These are phyloP conservation scores for Toxostoma redivivum DNA, from an alignment of 2,113 vertebrate species.

Conservation along the genomic window DNA sequence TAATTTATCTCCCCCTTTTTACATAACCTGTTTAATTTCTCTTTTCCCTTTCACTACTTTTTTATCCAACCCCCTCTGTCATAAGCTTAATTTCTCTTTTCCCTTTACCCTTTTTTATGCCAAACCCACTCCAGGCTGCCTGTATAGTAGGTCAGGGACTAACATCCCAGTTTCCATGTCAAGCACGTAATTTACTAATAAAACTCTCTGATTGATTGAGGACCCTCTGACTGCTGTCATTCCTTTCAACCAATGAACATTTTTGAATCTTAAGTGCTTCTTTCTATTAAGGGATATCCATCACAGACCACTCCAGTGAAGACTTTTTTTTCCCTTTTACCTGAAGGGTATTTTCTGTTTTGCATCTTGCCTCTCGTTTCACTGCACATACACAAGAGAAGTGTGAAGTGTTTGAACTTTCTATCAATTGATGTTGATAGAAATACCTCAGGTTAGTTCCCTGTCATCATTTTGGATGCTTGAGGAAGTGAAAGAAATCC, in stretches of 20 bases:
- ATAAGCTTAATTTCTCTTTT: too few relatives aligned
- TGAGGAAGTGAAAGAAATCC: background rate
- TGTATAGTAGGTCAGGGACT: background rate
- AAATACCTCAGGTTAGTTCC: background rate
- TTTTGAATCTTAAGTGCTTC: background rate
- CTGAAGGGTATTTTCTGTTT: background rate
- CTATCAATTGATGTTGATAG: background rate
- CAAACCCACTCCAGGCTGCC: too few relatives aligned
- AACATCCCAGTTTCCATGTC: background rate
- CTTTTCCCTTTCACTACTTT: too few relatives aligned
- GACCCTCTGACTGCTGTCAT: background rate
- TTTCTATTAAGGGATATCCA: background rate
- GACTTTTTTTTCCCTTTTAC: background rate
- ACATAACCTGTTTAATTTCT: too few relatives aligned
- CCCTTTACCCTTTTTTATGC: too few relatives aligned
- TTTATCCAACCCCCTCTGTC: too few relatives aligned
- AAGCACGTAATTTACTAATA: background rate
- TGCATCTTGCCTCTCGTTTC: background rate
- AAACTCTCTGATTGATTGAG: background rate
- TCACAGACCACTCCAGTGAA: background rate
- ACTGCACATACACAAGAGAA: background rate
- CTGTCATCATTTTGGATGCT: background rate
- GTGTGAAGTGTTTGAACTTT: background rate
- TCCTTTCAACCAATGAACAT: background rate
- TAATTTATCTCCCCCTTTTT: too few relatives aligned